Evolutionary conservation across 2,797 vertebrate genomes (phyloP), one percentile per base, ranked within the genome.

Genomic region (Gouania willdenowi): DNA sequence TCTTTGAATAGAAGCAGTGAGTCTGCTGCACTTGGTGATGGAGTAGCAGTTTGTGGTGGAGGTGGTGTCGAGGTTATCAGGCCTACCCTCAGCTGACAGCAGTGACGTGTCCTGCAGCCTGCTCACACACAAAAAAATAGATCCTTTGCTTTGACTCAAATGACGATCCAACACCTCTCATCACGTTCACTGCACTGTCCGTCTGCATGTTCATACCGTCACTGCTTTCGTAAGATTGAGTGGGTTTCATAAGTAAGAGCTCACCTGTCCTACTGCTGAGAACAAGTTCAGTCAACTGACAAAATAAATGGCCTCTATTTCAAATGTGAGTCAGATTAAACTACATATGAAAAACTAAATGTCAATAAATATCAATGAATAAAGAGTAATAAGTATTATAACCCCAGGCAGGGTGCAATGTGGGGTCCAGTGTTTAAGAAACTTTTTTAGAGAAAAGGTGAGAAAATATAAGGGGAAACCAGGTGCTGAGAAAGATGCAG

Each of bases 61-160:
- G 70, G 63, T 68, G 69, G 66, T 71, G 74, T 53, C 5, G 53
- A 71, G 70, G 69, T 74, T 44, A 64, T 47, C 57, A 24, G 55
- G 63, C 66, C 59, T 49, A 61, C 43, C 47, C 47, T 64, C 42
- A 3, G 51, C 48, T 39, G 37, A 41, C 51, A 49, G 47, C 53
- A 22, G 53, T 77, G 64, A 77, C 66, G 70, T 77, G 45, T 77
- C 52, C 48, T 2, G 30, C 37, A 22, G 55, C 51, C 34, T 26
- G 33, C 66, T 69, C 59, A 69, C 73, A 53, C 45, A 57, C 50
- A 60, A 42, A 50, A n/a, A 72, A 70, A 66, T 64, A 73, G 48
- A 61, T 52, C 58, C 47, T 65, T 47, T 29, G 25, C 13, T 47
- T 68, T 71, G 56, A 71, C 40, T 78, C 66, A 65, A 41, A 46